Conservation (phyloP, 2,797 vertebrate species). For the Oryzias sinensis region DNA sequence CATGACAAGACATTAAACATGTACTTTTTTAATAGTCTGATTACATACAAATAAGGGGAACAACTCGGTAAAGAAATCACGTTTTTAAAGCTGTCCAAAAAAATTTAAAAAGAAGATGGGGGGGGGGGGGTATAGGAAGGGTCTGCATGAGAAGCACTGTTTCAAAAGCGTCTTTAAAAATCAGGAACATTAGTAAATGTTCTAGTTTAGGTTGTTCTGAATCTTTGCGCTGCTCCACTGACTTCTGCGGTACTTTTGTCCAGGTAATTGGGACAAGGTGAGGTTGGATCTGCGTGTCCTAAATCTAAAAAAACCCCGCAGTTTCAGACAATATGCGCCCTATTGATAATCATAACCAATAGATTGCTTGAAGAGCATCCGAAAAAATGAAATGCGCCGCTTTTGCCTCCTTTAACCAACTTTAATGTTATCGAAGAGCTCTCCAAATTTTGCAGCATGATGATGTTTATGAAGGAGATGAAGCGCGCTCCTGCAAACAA, state of each 20-base stretch:
- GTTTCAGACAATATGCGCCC: neutral
- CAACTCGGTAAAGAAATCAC: too few species aligned
- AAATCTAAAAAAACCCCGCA: neutral
- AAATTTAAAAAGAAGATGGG: too few species aligned
- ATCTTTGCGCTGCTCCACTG: neutral
- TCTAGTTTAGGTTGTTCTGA: neutral
- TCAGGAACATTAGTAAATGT: neutral
- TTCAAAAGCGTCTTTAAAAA: neutral
- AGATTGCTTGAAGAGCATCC: neutral
- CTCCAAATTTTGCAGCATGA: neutral
- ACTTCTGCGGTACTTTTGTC: conserved; percentile 3
- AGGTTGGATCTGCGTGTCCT: conserved; percentile 10
- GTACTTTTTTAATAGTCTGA: too few species aligned
- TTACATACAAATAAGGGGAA: too few species aligned
- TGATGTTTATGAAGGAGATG: conserved; percentile 3
- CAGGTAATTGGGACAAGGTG: conserved; percentile 23
- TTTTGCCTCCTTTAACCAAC: neutral
- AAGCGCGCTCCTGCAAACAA: conserved; percentile 38
- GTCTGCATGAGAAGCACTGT: too few species aligned
- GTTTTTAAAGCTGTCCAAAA: too few species aligned
- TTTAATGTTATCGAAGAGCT: too few species aligned
- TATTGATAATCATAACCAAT: neutral
- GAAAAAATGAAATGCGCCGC: neutral
- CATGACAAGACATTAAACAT: too few species aligned
- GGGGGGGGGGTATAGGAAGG: too few species aligned